Evolutionary conservation across 2,888 invertebrate species (phyloP).

Genomic region (Hyles lineata): DNA sequence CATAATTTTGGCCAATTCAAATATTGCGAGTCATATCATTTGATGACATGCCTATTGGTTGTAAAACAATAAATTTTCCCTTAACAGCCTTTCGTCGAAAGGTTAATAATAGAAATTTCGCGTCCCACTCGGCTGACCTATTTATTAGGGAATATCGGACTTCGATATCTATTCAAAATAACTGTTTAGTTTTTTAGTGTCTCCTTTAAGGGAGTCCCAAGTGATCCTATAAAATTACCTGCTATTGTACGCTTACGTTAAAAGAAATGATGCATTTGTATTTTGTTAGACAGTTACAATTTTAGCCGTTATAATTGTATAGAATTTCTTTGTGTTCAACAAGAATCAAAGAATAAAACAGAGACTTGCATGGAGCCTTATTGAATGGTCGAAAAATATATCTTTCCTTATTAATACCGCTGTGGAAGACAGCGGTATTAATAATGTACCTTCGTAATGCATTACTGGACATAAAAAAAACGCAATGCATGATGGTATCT

Average conservation of each 20-base stretch:
- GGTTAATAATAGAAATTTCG: constrained; percentile 70
- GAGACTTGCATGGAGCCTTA: constrained; percentile 50
- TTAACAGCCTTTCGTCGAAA: constrained; percentile 68
- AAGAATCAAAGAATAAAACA: constrained; percentile 58
- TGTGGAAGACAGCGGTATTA: too few species aligned
- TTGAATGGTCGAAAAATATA: neutral
- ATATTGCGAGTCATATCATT: constrained; percentile 50
- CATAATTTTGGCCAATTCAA: constrained; percentile 46
- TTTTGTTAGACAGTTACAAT: constrained; percentile 83
- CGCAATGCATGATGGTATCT: too few species aligned
- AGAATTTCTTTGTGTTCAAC: constrained; percentile 77
- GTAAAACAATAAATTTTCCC: constrained; percentile 76
- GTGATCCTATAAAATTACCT: constrained; percentile 77
- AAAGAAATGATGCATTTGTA: constrained; percentile 67
- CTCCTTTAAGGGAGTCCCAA: constrained; percentile 60
- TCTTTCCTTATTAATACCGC: too few species aligned
- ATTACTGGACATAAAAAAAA: too few species aligned
- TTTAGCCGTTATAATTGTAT: constrained; percentile 85
- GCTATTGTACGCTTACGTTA: constrained; percentile 72
- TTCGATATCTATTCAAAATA: constrained; percentile 67
- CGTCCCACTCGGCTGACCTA: constrained; percentile 72
- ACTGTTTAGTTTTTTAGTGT: constrained; percentile 68
- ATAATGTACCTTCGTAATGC: too few species aligned
- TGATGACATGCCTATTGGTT: constrained; percentile 63
- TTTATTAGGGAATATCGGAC: constrained; percentile 71